These are phyloP conservation scores for Orthonychiurus folsomi DNA, from an alignment of 2,888 invertebrate species.

Conservation along the genomic window DNA sequence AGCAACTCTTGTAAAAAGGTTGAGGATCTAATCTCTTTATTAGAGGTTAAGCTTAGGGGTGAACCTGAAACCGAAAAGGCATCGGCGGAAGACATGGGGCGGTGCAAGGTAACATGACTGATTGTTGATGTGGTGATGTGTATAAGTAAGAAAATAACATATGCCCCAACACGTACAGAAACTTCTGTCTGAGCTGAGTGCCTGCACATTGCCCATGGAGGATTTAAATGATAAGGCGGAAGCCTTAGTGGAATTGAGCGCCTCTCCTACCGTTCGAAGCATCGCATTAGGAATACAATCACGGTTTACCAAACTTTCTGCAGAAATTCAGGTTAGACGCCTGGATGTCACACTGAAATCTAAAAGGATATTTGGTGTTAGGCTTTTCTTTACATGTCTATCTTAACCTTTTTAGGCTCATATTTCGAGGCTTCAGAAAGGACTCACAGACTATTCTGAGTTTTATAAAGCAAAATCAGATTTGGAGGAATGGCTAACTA, in stretches of 20 bases:
- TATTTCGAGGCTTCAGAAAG: conserved; percentile 78
- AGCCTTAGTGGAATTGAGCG: conserved; percentile 73
- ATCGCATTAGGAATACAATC: conserved; percentile 76
- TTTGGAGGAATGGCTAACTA: conserved; percentile 71
- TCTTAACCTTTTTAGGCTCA: conserved; percentile 48
- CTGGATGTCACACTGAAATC: too few relatives aligned
- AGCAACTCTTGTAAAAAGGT: conserved; percentile 62
- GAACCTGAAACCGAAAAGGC: conserved; percentile 61
- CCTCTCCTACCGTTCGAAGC: conserved; percentile 74
- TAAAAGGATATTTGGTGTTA: too few relatives aligned
- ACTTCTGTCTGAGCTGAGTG: conserved; percentile 63
- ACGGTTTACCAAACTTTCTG: conserved; percentile 66
- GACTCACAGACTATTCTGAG: conserved; percentile 80
- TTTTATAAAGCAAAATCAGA: conserved; percentile 77
- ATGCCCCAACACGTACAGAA: too few relatives aligned
- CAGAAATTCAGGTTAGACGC: conserved; percentile 64
- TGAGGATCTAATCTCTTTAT: conserved; percentile 56
- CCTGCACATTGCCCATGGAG: conserved; percentile 68
- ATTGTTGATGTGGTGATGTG: too few relatives aligned
- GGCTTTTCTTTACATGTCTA: too few relatives aligned
- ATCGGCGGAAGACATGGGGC: conserved; percentile 65
- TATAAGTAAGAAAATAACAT: too few relatives aligned
- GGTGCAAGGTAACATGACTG: conserved; percentile 57
- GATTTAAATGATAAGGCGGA: conserved; percentile 80
- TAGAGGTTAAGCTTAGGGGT: conserved; percentile 49